Conservation (phyloP, 2,888 invertebrate genomes). For the Synergus gifuensis region DNA sequence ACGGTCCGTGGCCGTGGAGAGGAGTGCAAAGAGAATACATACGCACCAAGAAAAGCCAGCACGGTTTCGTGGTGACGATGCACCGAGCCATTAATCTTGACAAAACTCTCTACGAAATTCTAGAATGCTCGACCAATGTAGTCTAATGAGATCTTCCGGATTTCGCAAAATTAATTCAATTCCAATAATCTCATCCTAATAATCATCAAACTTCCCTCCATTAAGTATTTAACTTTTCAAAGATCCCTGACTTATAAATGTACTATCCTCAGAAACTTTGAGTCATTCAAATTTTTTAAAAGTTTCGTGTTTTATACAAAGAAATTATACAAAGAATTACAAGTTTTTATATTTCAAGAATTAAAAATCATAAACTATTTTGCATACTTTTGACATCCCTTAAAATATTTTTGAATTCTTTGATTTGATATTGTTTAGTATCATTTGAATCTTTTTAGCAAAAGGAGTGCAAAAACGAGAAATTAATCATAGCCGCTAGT, state of each 20-base stretch:
- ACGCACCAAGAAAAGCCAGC: conserved; percentile 33
- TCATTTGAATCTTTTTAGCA: no score
- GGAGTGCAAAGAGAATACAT: conserved; percentile 32
- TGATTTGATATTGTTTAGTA: no score
- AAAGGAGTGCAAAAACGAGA: no score
- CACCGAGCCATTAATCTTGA: conserved; percentile 23
- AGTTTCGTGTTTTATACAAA: no score
- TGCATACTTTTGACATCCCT: no score
- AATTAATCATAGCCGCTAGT: no score
- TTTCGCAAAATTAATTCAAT: conserved; percentile 11
- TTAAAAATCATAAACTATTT: no score
- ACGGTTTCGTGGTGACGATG: conserved; percentile 32
- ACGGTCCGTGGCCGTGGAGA: conserved; percentile 29
- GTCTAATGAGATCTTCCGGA: conserved; percentile 8
- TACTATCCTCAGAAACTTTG: not conserved
- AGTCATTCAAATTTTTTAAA: no score
- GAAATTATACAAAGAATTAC: no score
- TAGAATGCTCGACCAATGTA: not conserved
- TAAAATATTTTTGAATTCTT: no score
- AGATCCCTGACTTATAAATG: not conserved
- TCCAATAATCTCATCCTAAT: not conserved
- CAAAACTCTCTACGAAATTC: conserved; percentile 24
- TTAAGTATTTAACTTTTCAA: not conserved
- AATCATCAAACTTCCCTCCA: not conserved
- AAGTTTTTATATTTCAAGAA: no score